phyloP scores from a whole-genome alignment of 2,797 vertebrate genomes.

The Melanotaenia nigrans region DNA sequence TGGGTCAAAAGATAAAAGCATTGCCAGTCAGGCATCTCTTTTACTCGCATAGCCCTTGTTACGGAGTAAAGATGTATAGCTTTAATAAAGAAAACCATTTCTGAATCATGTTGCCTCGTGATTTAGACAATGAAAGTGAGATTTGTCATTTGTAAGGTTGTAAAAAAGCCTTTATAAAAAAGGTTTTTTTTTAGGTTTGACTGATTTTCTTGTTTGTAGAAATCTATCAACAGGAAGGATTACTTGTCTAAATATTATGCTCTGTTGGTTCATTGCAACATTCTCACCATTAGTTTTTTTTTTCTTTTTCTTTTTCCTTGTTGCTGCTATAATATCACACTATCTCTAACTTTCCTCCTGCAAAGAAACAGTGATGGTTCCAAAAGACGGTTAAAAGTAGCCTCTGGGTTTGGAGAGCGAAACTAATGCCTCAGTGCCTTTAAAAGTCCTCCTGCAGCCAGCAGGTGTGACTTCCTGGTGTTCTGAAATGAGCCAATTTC shows the following conservation, averaged over 20 bases:
- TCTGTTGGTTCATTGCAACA: slow-evolving; percentile 10
- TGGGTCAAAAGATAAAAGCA: not conserved
- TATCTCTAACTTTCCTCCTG: not conserved
- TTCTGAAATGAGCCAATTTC: not conserved
- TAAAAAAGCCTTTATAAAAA: not conserved
- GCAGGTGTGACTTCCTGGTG: not conserved
- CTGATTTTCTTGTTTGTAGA: not conserved
- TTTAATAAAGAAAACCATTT: slow-evolving; percentile 1
- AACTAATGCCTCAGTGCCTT: not conserved
- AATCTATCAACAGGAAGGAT: slow-evolving; percentile 5
- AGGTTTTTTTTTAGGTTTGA: not conserved
- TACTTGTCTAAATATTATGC: slow-evolving; percentile 7
- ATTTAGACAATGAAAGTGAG: not conserved
- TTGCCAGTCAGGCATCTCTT: not conserved
- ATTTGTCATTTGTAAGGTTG: not conserved
- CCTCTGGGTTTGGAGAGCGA: not conserved
- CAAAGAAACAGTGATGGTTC: not conserved
- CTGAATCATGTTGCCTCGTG: not conserved
- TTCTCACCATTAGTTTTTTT: not conserved
- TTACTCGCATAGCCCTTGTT: not conserved
- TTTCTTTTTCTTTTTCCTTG: too few relatives aligned
- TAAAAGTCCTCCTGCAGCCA: not conserved
- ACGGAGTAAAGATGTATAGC: not conserved
- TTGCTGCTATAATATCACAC: not conserved
- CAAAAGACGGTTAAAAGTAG: not conserved